These are phyloP conservation scores for Trinorchestia longiramus DNA, from an alignment of 1,140 invertebrate genomes.

Conservation along the genomic window DNA sequence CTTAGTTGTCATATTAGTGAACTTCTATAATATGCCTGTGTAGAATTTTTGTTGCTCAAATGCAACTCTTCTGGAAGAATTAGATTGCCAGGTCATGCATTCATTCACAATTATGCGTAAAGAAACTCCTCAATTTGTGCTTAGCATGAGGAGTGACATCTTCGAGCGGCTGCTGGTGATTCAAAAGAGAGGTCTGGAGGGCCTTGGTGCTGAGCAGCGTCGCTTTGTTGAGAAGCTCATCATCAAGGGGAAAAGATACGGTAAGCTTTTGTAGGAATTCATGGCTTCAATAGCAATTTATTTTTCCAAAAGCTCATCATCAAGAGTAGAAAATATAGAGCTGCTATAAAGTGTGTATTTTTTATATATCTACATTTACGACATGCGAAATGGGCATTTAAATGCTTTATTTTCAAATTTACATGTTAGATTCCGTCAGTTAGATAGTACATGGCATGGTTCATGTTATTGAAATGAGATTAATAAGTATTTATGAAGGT, in stretches of 20 bases:
- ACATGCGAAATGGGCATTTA: too few relatives aligned
- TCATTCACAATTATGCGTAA: background rate
- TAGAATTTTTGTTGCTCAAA: background rate
- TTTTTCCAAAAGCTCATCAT: too few relatives aligned
- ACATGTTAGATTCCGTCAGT: too few relatives aligned
- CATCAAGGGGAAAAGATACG: slow-evolving; percentile 73
- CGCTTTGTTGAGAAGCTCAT: slow-evolving; percentile 72
- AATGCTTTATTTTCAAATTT: too few relatives aligned
- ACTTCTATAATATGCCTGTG: background rate
- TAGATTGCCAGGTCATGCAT: background rate
- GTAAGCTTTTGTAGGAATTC: slow-evolving; percentile 63
- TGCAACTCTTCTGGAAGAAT: background rate
- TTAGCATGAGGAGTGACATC: slow-evolving; percentile 74
- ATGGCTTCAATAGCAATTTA: too few relatives aligned
- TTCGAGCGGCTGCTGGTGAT: slow-evolving; percentile 72
- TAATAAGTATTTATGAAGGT: too few relatives aligned
- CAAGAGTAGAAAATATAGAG: too few relatives aligned
- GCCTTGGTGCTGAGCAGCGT: slow-evolving; percentile 69
- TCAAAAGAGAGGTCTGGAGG: slow-evolving; percentile 68
- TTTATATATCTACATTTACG: too few relatives aligned
- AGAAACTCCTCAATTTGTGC: background rate
- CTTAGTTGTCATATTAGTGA: too few relatives aligned
- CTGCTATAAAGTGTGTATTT: too few relatives aligned
- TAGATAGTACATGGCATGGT: too few relatives aligned
- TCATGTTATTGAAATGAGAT: too few relatives aligned